Conservation (phyloP, 92 coral and sea anemone genomes). For the Zoanthus sansibaricus region DNA sequence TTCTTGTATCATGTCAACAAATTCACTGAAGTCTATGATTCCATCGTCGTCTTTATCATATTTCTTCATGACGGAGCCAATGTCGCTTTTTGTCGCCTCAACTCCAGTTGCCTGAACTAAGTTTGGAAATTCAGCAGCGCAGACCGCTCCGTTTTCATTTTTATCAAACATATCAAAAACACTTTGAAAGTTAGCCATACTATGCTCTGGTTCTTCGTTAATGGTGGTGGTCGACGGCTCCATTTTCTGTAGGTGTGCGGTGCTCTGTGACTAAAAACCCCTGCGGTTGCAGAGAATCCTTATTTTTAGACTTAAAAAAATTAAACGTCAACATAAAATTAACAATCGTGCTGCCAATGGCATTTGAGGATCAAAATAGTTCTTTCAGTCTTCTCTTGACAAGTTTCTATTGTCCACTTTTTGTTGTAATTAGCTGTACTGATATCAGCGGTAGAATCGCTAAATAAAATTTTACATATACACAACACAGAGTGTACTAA, state of each 20-base stretch:
- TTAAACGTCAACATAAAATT: not conserved
- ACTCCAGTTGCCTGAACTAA: slow-evolving; percentile 75
- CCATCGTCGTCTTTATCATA: slow-evolving; percentile 74
- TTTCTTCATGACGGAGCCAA: slow-evolving; percentile 59
- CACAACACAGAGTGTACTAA: not conserved
- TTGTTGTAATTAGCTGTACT: not conserved
- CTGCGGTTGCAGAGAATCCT: not conserved
- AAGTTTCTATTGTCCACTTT: slow-evolving; percentile 5
- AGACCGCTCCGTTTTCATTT: slow-evolving; percentile 71
- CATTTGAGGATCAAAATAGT: not conserved
- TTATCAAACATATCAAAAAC: slow-evolving; percentile 76
- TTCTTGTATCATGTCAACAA: slow-evolving; percentile 69
- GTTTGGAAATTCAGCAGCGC: slow-evolving; percentile 61
- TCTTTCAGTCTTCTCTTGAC: not conserved
- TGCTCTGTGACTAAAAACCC: not conserved
- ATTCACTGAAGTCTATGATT: slow-evolving; percentile 74
- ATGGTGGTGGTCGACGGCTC: slow-evolving; percentile 6
- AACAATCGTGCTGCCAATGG: slow-evolving; percentile 4
- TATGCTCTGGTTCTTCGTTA: slow-evolving; percentile 2
- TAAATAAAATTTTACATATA: not conserved
- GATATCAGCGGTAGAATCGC: not conserved
- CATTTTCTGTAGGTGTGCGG: slow-evolving; percentile 6
- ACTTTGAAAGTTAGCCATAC: slow-evolving; percentile 18
- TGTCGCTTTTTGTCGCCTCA: slow-evolving; percentile 62
- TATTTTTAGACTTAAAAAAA: not conserved